A percentile compares a stretch with the other conserved stretches of the same genome.
phyloP scores from a whole-genome alignment of 2,113 vertebrate genomes.

The Engystomops pustulosus region DNA sequence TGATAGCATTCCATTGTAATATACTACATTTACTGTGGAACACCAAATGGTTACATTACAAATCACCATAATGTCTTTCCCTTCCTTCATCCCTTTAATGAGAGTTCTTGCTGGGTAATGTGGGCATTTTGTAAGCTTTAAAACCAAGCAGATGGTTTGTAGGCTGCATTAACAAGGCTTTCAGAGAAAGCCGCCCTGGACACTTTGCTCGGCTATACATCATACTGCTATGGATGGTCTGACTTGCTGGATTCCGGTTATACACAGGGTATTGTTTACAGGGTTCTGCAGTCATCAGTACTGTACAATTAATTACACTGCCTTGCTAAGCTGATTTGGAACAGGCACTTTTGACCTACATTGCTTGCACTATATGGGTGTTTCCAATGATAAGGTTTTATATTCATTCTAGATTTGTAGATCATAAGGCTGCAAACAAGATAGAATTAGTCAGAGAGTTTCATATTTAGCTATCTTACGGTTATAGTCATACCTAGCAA shows the following conservation, averaged over 20 bases:
- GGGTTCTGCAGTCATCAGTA: background rate
- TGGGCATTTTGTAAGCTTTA: slow-evolving; percentile 58
- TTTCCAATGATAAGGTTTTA: no score
- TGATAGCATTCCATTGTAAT: background rate
- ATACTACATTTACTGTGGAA: background rate
- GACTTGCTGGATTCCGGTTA: background rate
- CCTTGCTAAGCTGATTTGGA: slow-evolving; percentile 26
- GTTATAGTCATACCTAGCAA: no score
- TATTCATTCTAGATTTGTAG: no score
- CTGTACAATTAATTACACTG: slow-evolving; percentile 3
- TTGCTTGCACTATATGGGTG: background rate
- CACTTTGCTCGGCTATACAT: slow-evolving; percentile 30
- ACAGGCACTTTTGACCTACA: slow-evolving; percentile 36
- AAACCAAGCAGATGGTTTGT: slow-evolving; percentile 58
- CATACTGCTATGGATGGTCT: slow-evolving; percentile 37
- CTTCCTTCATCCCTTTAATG: slow-evolving; percentile 46
- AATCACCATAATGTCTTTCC: slow-evolving; percentile 44
- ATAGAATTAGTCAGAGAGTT: no score
- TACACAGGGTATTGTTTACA: background rate
- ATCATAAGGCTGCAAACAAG: background rate
- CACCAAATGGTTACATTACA: slow-evolving; percentile 37
- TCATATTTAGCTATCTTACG: no score
- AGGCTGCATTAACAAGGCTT: slow-evolving; percentile 55
- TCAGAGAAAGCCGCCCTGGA: slow-evolving; percentile 22
- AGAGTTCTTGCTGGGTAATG: slow-evolving; percentile 54